These are phyloP conservation scores for Bothrops jararaca DNA, from an alignment of 2,113 vertebrate genomes.

Conservation along the genomic window DNA sequence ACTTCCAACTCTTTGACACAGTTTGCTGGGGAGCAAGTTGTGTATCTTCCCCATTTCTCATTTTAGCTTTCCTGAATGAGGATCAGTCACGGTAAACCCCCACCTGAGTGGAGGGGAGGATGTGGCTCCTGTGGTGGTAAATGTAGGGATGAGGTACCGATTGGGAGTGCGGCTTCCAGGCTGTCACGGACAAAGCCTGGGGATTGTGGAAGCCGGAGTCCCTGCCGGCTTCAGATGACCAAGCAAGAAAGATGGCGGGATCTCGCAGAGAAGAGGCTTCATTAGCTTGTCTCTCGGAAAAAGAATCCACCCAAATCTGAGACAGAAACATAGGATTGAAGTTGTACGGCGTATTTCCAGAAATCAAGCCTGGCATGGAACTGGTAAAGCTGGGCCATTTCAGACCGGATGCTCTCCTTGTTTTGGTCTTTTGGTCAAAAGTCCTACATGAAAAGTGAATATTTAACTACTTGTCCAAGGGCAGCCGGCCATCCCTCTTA, in stretches of 20 bases:
- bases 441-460: conserved; percentile 43
- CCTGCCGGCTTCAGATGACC: not conserved
- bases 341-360: not conserved
- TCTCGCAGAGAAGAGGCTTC: not conserved
- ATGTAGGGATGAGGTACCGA: not conserved
- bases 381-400: not conserved
- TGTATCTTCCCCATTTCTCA: not conserved
- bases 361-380: not conserved
- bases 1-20: not conserved
- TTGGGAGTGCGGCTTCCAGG: not conserved
- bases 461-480: conserved; percentile 46
- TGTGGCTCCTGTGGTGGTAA: not conserved
- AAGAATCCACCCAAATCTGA: not conserved
- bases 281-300: not conserved
- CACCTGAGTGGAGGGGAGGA: not conserved
- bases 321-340: not conserved
- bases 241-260: not conserved
- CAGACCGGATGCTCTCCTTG: conserved; percentile 22
- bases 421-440: conserved; percentile 40
- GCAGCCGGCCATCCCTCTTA: conserved; percentile 22
- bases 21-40: not conserved
- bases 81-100: not conserved
- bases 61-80: not conserved
- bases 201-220: not conserved
- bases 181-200: not conserved